phyloP scores from a whole-genome alignment of 2,888 invertebrate genomes.

The Epinotia nisella region DNA sequence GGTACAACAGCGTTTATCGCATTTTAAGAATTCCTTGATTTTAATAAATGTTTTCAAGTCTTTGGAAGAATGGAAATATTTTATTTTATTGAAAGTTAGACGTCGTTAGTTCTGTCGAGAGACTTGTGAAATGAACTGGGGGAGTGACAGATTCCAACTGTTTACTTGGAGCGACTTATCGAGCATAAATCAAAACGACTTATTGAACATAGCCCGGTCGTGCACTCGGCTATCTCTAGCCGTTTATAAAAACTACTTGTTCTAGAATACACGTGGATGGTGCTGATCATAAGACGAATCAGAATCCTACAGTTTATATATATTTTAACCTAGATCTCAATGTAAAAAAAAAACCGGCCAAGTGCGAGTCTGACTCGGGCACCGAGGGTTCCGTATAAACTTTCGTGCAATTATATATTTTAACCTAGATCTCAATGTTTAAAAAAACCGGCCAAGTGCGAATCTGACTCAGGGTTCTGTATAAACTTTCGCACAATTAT shows the following conservation, averaged over 20 bases:
- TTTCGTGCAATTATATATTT: too few species aligned
- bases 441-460: too few species aligned
- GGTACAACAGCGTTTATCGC: neutral
- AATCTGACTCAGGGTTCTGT: too few species aligned
- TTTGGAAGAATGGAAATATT: neutral
- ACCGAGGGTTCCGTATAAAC: too few species aligned
- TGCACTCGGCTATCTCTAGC: constrained; percentile 31
- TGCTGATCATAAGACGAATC: too few species aligned
- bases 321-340: too few species aligned
- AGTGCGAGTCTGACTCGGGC: too few species aligned
- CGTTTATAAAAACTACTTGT: constrained; percentile 13
- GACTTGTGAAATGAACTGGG: constrained; percentile 15
- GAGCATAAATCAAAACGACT: constrained; percentile 17
- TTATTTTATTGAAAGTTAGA: neutral
- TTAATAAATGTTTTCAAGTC: neutral
- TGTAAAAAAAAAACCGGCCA: too few species aligned
- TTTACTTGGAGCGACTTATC: neutral
- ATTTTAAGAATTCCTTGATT: neutral
- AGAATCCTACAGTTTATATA: too few species aligned
- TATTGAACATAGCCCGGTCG: constrained; percentile 32
- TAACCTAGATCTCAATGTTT: too few species aligned
- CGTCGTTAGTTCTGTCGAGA: constrained; percentile 8
- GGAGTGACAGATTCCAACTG: constrained; percentile 30
- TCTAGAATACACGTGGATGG: constrained; percentile 29
- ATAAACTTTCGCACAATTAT: too few species aligned